A percentile compares a stretch with the other conserved stretches of the same genome.
Evolutionary conservation across 92 coral and sea anemone genomes (phyloP).

Genomic region (Scolanthus callimorphus): DNA sequence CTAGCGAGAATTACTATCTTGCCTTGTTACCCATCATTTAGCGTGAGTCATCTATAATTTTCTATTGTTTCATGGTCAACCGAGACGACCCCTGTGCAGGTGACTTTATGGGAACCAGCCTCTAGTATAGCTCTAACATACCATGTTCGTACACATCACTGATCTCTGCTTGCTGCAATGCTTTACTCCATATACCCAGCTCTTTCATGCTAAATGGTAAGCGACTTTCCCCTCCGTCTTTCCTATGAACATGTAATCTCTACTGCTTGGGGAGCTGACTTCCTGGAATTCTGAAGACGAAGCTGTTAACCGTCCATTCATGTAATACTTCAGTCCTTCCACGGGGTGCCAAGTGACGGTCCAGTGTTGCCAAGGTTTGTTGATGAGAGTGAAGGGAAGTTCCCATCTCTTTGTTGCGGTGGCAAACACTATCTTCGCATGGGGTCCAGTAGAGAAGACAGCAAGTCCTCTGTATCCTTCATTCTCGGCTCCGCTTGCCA

Average conservation of each 20-base stretch:
- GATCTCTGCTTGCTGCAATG: conserved; percentile 6
- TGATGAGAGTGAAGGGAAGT: conserved; percentile 4
- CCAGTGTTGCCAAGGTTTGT: conserved; percentile 3
- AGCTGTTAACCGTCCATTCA: conserved; percentile 19
- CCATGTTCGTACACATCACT: conserved; percentile 12
- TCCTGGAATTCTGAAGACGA: background rate
- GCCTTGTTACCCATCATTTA: too few species aligned
- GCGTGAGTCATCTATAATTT: too few species aligned
- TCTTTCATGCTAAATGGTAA: too few species aligned
- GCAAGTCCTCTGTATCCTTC: conserved; percentile 6
- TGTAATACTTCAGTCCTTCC: conserved; percentile 16
- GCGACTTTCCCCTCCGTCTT: too few species aligned
- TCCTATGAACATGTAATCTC: too few species aligned
- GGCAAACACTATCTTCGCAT: background rate
- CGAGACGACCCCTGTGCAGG: too few species aligned
- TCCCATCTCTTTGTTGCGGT: conserved; percentile 29
- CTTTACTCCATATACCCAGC: conserved; percentile 16
- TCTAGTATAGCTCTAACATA: too few species aligned
- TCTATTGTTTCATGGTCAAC: too few species aligned
- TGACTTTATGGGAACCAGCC: too few species aligned
- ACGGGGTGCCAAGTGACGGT: conserved; percentile 37
- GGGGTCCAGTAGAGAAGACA: background rate
- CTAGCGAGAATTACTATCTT: too few species aligned
- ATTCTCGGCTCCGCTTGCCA: conserved; percentile 2
- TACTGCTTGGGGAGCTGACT: too few species aligned